Base-by-base conservation (phyloP, 2,797 vertebrate species). In the Sebastes taczanowskii region DNA sequence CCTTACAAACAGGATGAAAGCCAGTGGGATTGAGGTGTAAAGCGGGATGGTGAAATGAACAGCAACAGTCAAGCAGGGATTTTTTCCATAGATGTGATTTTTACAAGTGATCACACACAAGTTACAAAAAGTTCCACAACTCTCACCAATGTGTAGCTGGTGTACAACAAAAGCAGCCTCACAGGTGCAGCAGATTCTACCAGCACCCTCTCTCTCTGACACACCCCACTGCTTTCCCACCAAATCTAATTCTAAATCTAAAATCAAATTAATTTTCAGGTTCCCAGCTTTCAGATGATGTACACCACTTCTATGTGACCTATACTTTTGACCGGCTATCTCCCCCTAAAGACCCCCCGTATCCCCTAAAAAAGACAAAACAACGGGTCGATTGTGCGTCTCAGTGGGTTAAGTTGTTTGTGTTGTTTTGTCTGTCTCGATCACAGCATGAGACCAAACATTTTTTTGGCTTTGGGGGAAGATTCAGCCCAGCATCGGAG, bases 401-500 rank as follows among this genome's bases (percentile, higher is more conserved):
- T 20, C 18, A 49, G 18, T 0, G 46, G 46, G 46, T 49, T 49
- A 53, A 53, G 49, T 53, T 53, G 49, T 53, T 53, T 53, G 49
- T 53, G 49, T 20, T 49, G 18, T 49, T 49, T 20, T 49, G 18
- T 49, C 0, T 22, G 49, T 22, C 20, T 22, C 49, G 11, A 70
- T 61, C 62, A 61, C 93, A 99, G 98, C 89, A 96, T 99, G 95
- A 91, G 97, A 56, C 97, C 98, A 71, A 99, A 99, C 88, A 96
- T 99, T 78, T 98, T 97, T 84, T 89, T 99, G 89, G 96, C 96
- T 20, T 94, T 97, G 90, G 97, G 96, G 2, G 97, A 98, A 53
- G 96, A 97, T 29, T 98, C 97, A 0, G 96, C 97, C 16, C 98
- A 99, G 32, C 97, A 97, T 90, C 96, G 96, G 77, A 97, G 96